Evolutionary conservation across 2,888 invertebrate genomes (phyloP), one percentile per base, ranked within the genome.

Genomic region (Dynastes hyllus): DNA sequence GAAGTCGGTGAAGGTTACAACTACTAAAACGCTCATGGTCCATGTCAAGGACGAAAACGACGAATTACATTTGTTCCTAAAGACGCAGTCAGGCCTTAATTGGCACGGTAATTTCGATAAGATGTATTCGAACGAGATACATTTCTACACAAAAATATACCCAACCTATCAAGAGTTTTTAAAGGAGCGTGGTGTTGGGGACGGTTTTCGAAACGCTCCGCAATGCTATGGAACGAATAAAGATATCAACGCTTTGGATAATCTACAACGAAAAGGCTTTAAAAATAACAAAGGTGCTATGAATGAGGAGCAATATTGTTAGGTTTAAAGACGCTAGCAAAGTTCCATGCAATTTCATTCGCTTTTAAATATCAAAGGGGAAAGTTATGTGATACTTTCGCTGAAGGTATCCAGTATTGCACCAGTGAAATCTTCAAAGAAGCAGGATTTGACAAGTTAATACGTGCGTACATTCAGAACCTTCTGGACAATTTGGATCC

Each of bases 201-300:
- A 75, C 53, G 73, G 55, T 40, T 79, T 79, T 55, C 55, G 55
- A 32, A 77, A 73, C 6, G 79, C 66, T 6, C 73, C 79, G 2
- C 65, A 77, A 55, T 71, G 70, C 58, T 79, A 71, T 27, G 63
- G 83, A 2, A 37, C 79, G 2, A 85, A 83, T 0, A 83, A 32
- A 5, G 69, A 69, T 27, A 58, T 67, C 13, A 50, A 89, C 0
- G 84, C 89, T 0, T 77, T 90, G 63, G 89, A 90, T 78, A 86
- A 90, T 81, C 83, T 90, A 37, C 78, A 83, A 1, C 81, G 78
- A 0, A 79, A 81, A 37, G 89, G 89, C 0, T 91, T 85, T 73
- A 81, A 71, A 0, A 76, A 89, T 53, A 86, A 89, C 76, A 84
- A 88, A n/a, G 37, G 22, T 9, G 76, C 37, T 11, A 81, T 81